These are phyloP conservation scores for Macrobrachium rosenbergii DNA, from an alignment of 1,140 invertebrate genomes.

Conservation along the genomic window DNA sequence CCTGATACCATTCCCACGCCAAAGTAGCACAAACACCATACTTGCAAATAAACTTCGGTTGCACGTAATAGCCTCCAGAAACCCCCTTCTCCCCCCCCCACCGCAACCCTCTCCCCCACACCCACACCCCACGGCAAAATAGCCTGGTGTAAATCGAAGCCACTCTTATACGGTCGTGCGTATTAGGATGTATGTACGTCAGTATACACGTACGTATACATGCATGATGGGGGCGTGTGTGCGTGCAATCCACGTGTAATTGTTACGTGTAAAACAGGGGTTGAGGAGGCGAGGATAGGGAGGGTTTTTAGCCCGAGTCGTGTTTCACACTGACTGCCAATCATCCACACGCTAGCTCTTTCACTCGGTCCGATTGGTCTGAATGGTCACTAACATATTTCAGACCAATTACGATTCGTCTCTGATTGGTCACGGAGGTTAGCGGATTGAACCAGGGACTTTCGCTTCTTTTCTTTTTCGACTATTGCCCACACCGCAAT, in stretches of 20 bases:
- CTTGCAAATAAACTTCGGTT: no score
- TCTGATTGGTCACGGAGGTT: constrained; percentile 46
- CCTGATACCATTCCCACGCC: neutral
- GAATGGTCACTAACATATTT: constrained; percentile 34
- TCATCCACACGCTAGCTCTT: constrained; percentile 53
- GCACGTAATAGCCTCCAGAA: no score
- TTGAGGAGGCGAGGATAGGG: neutral
- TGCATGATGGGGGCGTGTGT: neutral
- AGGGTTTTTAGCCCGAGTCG: neutral
- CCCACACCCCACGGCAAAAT: no score
- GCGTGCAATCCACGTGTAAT: neutral
- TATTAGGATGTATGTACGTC: no score
- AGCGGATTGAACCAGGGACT: no score
- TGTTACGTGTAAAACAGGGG: neutral
- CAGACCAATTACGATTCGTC: constrained; percentile 31
- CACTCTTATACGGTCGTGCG: no score
- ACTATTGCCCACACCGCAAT: neutral
- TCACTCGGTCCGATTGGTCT: constrained; percentile 18
- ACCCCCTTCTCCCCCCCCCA: no score
- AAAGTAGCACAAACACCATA: neutral
- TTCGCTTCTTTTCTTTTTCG: no score
- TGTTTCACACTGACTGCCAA: constrained; percentile 51
- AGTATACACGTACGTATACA: no score
- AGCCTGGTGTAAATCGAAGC: no score
- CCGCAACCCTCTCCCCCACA: no score